These are phyloP conservation scores for Branchinecta sandiegonensis DNA, from an alignment of 2,888 invertebrate species.

Conservation along the genomic window DNA sequence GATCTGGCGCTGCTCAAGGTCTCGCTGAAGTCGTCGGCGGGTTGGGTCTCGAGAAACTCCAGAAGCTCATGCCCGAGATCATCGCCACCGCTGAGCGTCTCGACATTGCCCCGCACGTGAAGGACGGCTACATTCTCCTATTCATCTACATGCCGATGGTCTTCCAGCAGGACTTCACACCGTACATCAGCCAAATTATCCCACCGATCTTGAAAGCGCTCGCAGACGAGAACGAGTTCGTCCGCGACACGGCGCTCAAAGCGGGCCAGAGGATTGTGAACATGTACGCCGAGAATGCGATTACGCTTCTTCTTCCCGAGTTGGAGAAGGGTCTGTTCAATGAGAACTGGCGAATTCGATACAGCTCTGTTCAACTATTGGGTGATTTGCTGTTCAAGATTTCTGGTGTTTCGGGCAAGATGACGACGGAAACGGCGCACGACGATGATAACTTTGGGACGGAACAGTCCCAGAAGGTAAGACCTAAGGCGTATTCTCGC, in stretches of 20 bases:
- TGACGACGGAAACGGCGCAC: slow-evolving; percentile 94
- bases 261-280: slow-evolving; percentile 95
- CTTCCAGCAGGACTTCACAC: slow-evolving; percentile 86
- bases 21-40: slow-evolving; percentile 96
- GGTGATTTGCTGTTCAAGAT: slow-evolving; percentile 92
- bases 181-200: slow-evolving; percentile 90
- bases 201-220: slow-evolving; percentile 84
- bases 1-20: slow-evolving; percentile 90
- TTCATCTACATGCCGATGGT: slow-evolving; percentile 98
- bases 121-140: slow-evolving; percentile 99
- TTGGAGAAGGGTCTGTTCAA: slow-evolving; percentile 86
- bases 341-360: slow-evolving; percentile 95
- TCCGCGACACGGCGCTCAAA: slow-evolving; percentile 86
- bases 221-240: slow-evolving; percentile 97
- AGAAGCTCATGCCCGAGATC: slow-evolving; percentile 93
- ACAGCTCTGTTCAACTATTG: slow-evolving; percentile 76
- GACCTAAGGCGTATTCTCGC: slow-evolving; percentile 12
- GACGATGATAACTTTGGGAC: slow-evolving; percentile 99
- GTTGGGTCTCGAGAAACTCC: slow-evolving; percentile 81
- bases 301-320: slow-evolving; percentile 79
- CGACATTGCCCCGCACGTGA: slow-evolving; percentile 89
- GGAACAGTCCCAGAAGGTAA: slow-evolving; percentile 63
- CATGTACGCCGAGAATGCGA: slow-evolving; percentile 88
- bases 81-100: slow-evolving; percentile 82
- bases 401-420: slow-evolving; percentile 95